A percentile compares a stretch with the other conserved stretches of the same genome.
Conservation (phyloP, 2,888 invertebrate genomes). For the Hirudinaria manillensis region DNA sequence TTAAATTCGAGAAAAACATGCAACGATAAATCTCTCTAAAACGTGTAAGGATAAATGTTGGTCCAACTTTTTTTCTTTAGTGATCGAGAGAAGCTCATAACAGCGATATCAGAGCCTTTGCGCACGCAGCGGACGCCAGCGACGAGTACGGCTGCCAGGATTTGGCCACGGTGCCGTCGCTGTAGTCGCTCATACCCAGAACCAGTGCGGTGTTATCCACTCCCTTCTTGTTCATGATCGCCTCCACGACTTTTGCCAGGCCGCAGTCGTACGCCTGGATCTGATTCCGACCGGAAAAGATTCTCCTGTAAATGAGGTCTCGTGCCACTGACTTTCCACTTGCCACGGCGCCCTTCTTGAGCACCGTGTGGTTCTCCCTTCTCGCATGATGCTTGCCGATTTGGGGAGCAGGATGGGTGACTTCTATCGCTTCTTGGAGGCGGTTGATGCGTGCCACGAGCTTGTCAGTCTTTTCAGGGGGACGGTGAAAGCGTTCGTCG, state of each 20-base stretch:
- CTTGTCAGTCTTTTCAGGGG: constrained; percentile 44
- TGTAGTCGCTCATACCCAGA: constrained; percentile 82
- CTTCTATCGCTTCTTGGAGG: constrained; percentile 30
- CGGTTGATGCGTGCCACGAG: constrained; percentile 44
- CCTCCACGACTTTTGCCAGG: constrained; percentile 87
- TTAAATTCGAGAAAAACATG: too few relatives aligned
- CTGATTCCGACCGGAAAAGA: constrained; percentile 75
- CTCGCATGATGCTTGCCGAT: constrained; percentile 27
- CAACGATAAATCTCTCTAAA: too few relatives aligned
- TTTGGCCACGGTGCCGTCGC: constrained; percentile 82
- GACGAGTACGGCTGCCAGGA: constrained; percentile 96
- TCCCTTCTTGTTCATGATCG: constrained; percentile 70
- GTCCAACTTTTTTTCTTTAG: too few relatives aligned
- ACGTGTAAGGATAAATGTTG: too few relatives aligned
- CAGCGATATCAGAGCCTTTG: constrained; percentile 58
- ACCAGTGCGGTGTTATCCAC: constrained; percentile 55
- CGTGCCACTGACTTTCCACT: constrained; percentile 75
- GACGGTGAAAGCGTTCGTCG: constrained; percentile 46
- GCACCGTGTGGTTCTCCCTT: constrained; percentile 53
- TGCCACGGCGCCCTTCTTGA: constrained; percentile 72
- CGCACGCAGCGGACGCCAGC: constrained; percentile 88
- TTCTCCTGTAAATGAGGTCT: constrained; percentile 73
- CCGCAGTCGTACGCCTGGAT: constrained; percentile 87
- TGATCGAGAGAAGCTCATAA: not conserved
- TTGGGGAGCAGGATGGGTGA: constrained; percentile 36